Conservation (phyloP, 1,140 invertebrate genomes). For the Oncopodura yosiiana region DNA sequence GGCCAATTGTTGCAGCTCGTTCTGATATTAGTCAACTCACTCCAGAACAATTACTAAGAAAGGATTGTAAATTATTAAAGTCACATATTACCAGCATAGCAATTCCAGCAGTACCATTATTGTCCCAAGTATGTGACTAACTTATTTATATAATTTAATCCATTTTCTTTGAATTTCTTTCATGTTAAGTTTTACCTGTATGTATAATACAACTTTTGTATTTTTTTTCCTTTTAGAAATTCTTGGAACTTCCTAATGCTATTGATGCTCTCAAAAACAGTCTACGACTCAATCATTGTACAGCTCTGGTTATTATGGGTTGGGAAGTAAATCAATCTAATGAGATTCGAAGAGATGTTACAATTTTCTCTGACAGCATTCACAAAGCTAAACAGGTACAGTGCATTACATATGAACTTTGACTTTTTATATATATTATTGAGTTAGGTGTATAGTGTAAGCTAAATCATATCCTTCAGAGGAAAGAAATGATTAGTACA, state of each 20-base stretch:
- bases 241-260: conserved; percentile 31
- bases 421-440: background rate
- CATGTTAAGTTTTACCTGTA: background rate
- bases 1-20: conserved; percentile 48
- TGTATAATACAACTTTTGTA: background rate
- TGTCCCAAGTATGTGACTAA: conserved; percentile 39
- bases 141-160: background rate
- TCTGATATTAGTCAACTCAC: conserved; percentile 48
- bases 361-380: conserved; percentile 30
- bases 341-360: conserved; percentile 27
- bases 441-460: background rate
- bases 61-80: conserved; percentile 52
- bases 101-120: conserved; percentile 45
- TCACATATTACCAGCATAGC: conserved; percentile 46
- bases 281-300: conserved; percentile 17
- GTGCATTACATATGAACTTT: too few species aligned
- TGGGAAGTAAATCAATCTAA: conserved; percentile 21
- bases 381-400: conserved; percentile 35
- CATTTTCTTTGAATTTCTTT: background rate
- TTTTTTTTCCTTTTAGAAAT: conserved; percentile 22
- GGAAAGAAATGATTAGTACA: too few species aligned
- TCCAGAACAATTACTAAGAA: conserved; percentile 49
- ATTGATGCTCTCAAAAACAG: conserved; percentile 26
- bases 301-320: conserved; percentile 31
- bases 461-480: background rate